These are phyloP conservation scores for Drosophila punjabiensis DNA, from an alignment of 1,140 invertebrate genomes.

Conservation along the genomic window DNA sequence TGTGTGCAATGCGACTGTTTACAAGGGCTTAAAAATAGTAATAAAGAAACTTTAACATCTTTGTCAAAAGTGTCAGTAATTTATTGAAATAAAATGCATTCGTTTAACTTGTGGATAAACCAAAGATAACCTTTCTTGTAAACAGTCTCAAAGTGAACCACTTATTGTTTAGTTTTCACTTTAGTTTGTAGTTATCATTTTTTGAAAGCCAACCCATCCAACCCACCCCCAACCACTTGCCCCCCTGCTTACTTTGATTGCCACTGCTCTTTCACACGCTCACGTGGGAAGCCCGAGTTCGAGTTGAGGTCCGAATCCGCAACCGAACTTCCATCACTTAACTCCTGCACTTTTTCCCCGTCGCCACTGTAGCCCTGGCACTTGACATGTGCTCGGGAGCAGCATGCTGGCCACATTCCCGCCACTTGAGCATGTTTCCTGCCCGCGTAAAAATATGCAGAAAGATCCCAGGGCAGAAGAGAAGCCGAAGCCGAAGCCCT, in stretches of 20 bases:
- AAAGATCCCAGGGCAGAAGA: conserved; percentile 33
- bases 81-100: neutral
- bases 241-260: conserved; percentile 32
- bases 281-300: conserved; percentile 66
- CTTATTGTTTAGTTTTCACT: conserved; percentile 61
- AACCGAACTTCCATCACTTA: conserved; percentile 53
- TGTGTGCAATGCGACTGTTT: conserved; percentile 29
- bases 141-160: conserved; percentile 29
- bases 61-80: neutral
- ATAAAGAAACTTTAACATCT: neutral
- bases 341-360: conserved; percentile 39
- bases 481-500: neutral
- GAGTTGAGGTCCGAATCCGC: conserved; percentile 15
- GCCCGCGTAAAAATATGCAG: conserved; percentile 56
- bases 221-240: neutral
- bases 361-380: conserved; percentile 9
- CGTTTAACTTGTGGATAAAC: neutral
- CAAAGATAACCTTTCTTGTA: conserved; percentile 1
- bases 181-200: conserved; percentile 57
- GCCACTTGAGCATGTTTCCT: conserved; percentile 83
- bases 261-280: conserved; percentile 68
- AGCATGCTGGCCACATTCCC: conserved; percentile 64
- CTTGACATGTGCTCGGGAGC: conserved; percentile 65
- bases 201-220: conserved; percentile 26
- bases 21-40: neutral